Percentiles rank a stretch among this genome's conserved stretches.
These are phyloP conservation scores for Thamnophis elegans DNA, from an alignment of 2,797 vertebrate genomes.

Conservation along the genomic window DNA sequence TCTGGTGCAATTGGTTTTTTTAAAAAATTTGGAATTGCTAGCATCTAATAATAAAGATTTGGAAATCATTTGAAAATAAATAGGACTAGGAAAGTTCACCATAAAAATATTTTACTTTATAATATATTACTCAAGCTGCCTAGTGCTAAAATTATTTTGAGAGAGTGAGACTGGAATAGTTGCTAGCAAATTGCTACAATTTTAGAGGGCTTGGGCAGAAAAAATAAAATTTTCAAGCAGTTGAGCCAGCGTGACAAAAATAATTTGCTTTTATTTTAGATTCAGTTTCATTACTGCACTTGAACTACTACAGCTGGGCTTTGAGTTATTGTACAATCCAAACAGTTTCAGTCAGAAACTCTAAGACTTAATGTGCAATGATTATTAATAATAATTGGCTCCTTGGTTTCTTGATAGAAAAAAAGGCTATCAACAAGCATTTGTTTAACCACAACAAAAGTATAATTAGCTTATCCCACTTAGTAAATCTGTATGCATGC, in stretches of 20 bases:
- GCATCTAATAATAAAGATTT: slow-evolving; percentile 39
- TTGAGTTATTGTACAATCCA: slow-evolving; percentile 80
- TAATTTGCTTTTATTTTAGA: slow-evolving; percentile 83
- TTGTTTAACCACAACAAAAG: slow-evolving; percentile 84
- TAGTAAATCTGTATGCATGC: slow-evolving; percentile 83
- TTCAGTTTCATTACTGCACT: slow-evolving; percentile 82
- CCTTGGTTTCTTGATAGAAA: slow-evolving; percentile 81
- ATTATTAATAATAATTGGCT: slow-evolving; percentile 80
- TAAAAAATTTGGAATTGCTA: slow-evolving; percentile 34
- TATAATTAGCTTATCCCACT: slow-evolving; percentile 85
- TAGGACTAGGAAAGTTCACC: slow-evolving; percentile 46
- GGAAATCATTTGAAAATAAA: slow-evolving; percentile 49
- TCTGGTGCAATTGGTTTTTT: slow-evolving; percentile 3
- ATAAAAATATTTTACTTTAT: slow-evolving; percentile 42
- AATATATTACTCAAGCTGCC: neutral
- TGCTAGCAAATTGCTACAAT: slow-evolving; percentile 47
- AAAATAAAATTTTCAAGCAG: slow-evolving; percentile 74
- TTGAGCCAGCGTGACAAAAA: slow-evolving; percentile 81
- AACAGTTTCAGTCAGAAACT: slow-evolving; percentile 79
- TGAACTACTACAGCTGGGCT: slow-evolving; percentile 78
- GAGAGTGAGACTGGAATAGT: slow-evolving; percentile 27
- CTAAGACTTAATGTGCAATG: slow-evolving; percentile 79
- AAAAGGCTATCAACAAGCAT: slow-evolving; percentile 82
- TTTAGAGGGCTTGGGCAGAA: slow-evolving; percentile 53
- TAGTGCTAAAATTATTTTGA: slow-evolving; percentile 48